These are phyloP conservation scores for Amphibalanus amphitrite DNA, from an alignment of 1,140 invertebrate genomes.

Conservation along the genomic window DNA sequence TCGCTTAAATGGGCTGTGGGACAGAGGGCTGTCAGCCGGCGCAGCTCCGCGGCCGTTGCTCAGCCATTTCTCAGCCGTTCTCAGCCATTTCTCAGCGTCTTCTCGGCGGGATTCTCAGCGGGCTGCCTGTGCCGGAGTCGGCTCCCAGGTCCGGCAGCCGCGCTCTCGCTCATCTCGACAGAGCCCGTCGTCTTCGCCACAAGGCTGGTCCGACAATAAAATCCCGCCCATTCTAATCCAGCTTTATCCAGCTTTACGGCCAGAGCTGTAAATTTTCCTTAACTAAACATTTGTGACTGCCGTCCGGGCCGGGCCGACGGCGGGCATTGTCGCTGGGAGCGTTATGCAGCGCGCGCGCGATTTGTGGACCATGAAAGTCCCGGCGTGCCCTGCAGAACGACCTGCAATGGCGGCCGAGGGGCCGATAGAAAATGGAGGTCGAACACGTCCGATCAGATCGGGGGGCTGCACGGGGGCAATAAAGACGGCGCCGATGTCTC, in stretches of 20 bases:
- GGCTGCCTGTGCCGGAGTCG: too few species aligned
- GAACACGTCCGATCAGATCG: background rate
- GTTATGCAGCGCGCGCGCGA: background rate
- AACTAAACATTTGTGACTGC: conserved; percentile 1
- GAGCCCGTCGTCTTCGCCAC: background rate
- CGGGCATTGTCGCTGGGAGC: background rate
- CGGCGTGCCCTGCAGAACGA: background rate
- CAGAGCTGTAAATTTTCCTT: background rate
- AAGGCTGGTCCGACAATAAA: background rate
- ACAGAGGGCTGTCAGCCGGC: too few species aligned
- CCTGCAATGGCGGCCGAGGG: background rate
- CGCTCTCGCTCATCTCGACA: background rate
- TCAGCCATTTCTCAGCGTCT: too few species aligned
- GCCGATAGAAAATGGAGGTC: background rate
- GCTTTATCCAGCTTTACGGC: background rate
- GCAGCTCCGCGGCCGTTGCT: too few species aligned
- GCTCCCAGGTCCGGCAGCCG: too few species aligned
- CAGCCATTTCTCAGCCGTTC: too few species aligned
- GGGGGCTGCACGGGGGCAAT: background rate
- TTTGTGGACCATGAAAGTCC: background rate
- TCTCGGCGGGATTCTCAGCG: too few species aligned
- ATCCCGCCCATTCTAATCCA: background rate
- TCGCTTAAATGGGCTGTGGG: too few species aligned
- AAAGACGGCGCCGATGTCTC: background rate
- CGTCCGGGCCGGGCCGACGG: background rate